Evolutionary conservation across 2,797 vertebrate species (phyloP), one percentile per base, ranked within the genome.

Genomic region (Peromyscus aztecus): DNA sequence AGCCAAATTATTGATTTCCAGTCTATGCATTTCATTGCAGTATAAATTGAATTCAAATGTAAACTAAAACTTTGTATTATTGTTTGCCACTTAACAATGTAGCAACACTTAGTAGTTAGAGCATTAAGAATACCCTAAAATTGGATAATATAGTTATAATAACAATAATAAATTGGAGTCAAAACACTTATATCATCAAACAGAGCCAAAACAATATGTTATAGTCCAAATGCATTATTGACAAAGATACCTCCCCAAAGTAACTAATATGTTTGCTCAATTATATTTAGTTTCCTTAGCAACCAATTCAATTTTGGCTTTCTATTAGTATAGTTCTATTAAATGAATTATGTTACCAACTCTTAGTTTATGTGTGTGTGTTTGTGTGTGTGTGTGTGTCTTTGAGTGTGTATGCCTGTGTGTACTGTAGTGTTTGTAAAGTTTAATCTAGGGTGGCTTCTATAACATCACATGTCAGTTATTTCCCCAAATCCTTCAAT

Each of bases 261-360:
- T 88, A 57, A 83, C 29, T 19, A 87, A 75, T 71, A 89, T 29
- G 12, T 94, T 76, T 52, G 1, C 75, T 65, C 1, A 49, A 40
- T 57, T 85, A 37, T 77, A 85, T 83, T 73, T 77, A 29, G 29
- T 46, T 82, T 86, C 34, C 71, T 77, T 71, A 89, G 31, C 77
- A 94, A 76, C 46, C 46, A 83, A 29, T 59, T 95, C 12, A 52
- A 2, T 92, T 92, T 92, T 40, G 83, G 57, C 8, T 71, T 95
- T 95, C 6, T 19, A n/a, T 89, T 86, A 67, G 24, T 46, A 6
- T 65, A 63, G 61, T 92, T 94, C 23, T 59, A 59, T 61, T 82
- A 80, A 63, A 93, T 67, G 83, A 43, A 10, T 19, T 90, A n/a
- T 86, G 14, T 40, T 73, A 27, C 3, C 29, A 94, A n/a, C 3